phyloP scores from a whole-genome alignment of 2,888 invertebrate genomes.

The Noctua janthina region DNA sequence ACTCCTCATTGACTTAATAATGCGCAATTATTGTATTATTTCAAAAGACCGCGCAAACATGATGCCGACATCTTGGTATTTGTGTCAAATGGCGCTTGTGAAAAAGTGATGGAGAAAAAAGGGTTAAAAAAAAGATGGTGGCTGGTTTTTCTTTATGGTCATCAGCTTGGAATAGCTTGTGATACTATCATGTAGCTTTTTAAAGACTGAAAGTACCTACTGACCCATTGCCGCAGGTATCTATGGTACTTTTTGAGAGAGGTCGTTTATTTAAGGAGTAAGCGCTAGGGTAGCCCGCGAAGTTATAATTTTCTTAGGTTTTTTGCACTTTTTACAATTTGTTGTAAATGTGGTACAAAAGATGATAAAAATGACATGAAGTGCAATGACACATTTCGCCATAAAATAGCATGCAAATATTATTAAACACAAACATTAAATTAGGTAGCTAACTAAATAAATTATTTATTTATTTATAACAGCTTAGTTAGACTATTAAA shows the following conservation, averaged over 20 bases:
- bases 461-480: too few relatives aligned
- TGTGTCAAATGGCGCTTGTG: slow-evolving; percentile 46
- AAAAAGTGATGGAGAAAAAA: neutral
- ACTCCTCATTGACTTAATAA: slow-evolving; percentile 64
- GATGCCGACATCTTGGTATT: slow-evolving; percentile 49
- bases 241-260: neutral
- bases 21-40: slow-evolving; percentile 65
- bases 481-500: too few relatives aligned
- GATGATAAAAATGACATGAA: too few relatives aligned
- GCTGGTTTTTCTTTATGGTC: slow-evolving; percentile 22
- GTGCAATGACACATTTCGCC: too few relatives aligned
- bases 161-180: neutral
- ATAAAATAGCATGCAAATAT: too few relatives aligned
- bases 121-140: neutral
- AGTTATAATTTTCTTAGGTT: neutral
- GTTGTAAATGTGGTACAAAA: too few relatives aligned
- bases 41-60: slow-evolving; percentile 43
- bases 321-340: neutral
- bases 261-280: too few relatives aligned
- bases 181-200: neutral
- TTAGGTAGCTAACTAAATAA: too few relatives aligned
- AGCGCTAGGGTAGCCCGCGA: neutral
- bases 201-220: neutral
- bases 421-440: too few relatives aligned
- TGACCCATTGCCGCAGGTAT: neutral